These are phyloP conservation scores for Aix galericulata DNA, from an alignment of 2,113 vertebrate species.

Conservation along the genomic window DNA sequence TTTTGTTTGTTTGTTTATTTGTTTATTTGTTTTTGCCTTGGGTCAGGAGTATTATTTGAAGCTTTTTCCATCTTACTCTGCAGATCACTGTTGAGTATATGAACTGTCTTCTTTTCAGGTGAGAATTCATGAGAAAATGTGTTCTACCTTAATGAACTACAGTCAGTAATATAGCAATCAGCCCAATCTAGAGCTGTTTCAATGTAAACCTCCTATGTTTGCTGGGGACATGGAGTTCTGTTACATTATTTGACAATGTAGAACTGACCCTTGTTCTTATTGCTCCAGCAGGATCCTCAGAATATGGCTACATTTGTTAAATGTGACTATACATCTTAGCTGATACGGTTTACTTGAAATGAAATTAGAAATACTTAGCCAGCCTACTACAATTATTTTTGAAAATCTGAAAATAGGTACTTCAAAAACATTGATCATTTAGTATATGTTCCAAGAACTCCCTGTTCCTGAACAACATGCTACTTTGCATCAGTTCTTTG, in stretches of 20 bases:
- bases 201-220: neutral
- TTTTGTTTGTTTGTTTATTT: too few species aligned
- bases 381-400: neutral
- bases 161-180: neutral
- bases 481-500: neutral
- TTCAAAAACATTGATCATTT: neutral
- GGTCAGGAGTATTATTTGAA: neutral
- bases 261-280: neutral
- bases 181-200: neutral
- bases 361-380: neutral
- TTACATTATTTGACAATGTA: neutral
- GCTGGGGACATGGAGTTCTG: neutral
- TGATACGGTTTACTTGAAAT: neutral
- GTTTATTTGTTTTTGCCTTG: neutral
- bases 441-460: neutral
- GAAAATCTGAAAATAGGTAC: neutral
- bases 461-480: neutral
- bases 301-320: neutral
- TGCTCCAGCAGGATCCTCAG: neutral
- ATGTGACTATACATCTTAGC: neutral
- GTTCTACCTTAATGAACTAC: neutral
- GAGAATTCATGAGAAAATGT: neutral
- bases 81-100: neutral
- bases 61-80: neutral
- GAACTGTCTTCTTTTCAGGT: neutral